Percentiles rank a stretch among this genome's conserved stretches.
These are phyloP conservation scores for Chironomus tentans DNA, from an alignment of 2,888 invertebrate species.

Conservation along the genomic window DNA sequence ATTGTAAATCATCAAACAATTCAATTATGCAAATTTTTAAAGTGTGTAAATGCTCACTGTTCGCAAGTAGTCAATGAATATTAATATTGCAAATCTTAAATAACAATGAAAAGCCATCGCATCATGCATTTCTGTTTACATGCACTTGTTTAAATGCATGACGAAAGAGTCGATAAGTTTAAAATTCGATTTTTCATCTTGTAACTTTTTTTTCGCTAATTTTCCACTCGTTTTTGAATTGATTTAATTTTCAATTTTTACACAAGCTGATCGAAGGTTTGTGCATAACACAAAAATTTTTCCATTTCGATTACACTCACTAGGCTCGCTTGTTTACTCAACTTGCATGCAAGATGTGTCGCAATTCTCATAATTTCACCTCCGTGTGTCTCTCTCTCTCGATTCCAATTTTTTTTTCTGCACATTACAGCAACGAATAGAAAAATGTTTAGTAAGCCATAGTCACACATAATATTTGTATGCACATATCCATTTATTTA, in stretches of 20 bases:
- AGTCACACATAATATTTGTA: too few relatives aligned
- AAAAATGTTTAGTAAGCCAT: too few relatives aligned
- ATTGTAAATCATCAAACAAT: not conserved
- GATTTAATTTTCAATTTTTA: not conserved
- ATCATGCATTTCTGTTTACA: not conserved
- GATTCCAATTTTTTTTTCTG: too few relatives aligned
- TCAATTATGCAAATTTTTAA: slow-evolving; percentile 3
- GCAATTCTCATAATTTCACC: not conserved
- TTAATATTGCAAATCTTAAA: too few relatives aligned
- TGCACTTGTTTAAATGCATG: not conserved
- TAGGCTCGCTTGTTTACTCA: not conserved
- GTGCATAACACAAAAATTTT: not conserved
- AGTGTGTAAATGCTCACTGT: not conserved
- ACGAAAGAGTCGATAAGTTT: not conserved
- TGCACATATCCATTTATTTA: too few relatives aligned
- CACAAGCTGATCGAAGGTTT: not conserved
- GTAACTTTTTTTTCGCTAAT: not conserved
- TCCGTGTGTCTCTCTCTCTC: too few relatives aligned
- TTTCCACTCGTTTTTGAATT: not conserved
- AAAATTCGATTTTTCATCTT: too few relatives aligned
- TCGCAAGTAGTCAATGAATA: too few relatives aligned
- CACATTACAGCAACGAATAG: too few relatives aligned
- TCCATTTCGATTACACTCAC: not conserved
- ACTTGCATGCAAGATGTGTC: not conserved
- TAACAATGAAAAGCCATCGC: too few relatives aligned